A percentile compares a stretch with the other conserved stretches of the same genome.
phyloP scores from a whole-genome alignment of 2,797 vertebrate species.

The Spatula versicolor region DNA sequence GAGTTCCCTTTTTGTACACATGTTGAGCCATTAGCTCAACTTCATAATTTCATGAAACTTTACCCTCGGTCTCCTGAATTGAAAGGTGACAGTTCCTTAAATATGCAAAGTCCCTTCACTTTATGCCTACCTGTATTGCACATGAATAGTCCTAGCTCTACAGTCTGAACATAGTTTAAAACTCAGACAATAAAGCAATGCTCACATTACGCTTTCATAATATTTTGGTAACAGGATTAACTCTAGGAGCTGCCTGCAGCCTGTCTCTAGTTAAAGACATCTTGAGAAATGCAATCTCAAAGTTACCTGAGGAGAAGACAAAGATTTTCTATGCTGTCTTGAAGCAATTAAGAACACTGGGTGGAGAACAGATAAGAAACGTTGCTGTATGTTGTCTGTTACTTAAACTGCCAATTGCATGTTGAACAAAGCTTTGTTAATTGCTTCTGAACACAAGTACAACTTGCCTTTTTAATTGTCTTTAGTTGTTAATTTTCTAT shows the following conservation, averaged over 20 bases:
- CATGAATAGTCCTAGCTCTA: neutral
- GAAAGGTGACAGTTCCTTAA: neutral
- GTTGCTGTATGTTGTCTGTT: conserved; percentile 82
- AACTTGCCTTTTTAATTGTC: neutral
- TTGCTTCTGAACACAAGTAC: neutral
- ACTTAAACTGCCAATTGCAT: neutral
- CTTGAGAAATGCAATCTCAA: conserved; percentile 74
- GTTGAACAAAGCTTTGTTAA: neutral
- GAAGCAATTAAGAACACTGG: conserved; percentile 84
- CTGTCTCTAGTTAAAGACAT: conserved; percentile 80
- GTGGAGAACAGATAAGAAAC: conserved; percentile 88
- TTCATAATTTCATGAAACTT: neutral
- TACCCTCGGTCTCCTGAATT: neutral
- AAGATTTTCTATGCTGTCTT: conserved; percentile 82
- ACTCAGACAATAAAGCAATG: neutral
- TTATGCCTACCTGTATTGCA: neutral
- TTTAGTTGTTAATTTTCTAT: neutral
- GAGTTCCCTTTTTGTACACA: neutral
- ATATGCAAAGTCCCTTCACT: neutral
- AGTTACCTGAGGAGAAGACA: conserved; percentile 80
- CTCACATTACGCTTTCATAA: neutral
- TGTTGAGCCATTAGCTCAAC: neutral
- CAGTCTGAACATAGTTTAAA: neutral
- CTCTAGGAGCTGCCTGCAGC: conserved; percentile 86
- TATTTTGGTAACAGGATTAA: conserved; percentile 73